Evolutionary conservation across 2,888 invertebrate species (phyloP), one percentile per base, ranked within the genome.

Genomic region (Pammene aurita): DNA sequence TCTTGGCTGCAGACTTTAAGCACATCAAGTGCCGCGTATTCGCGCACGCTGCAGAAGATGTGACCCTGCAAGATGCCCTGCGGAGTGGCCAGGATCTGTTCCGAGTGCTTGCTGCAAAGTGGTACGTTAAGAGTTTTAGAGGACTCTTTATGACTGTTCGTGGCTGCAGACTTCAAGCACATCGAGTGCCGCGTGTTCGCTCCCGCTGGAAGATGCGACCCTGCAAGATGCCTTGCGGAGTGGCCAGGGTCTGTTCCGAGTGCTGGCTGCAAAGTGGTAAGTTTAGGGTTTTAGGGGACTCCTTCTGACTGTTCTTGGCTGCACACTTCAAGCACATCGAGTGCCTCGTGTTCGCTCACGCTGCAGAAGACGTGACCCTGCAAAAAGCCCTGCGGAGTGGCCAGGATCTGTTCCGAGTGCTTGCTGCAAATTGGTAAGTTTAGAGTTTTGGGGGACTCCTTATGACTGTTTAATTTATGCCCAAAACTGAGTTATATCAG

Each of bases 311-410:
- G 26, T 81, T 93, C 67, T 69, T 93, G 72, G 88, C 89, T 50
- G 93, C 92, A 0, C 93, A 93, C 84, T 93, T 92, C 82, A 78
- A 79, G 74, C 93, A 93, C 77, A 84, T 92, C 71, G 93, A 93
- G 83, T 90, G 93, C 72, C 85, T 93, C 74, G 87, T 93, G 79
- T 86, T 92, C 75, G 93, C 93, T 70, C 85, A 84, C 76, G 80
- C 80, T 48, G 87, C 93, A 18, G 80, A 76, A 55, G 93, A 93
- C 79, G 48, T 57, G 11, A 70, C 56, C 5, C 82, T 93, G 64
- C 75, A 77, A 26, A 71, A 48, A 34, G 83, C 84, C 16, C 84
- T 93, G 52, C 66, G 70, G 0, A 66, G 72, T 5, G 72, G 73
- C 0, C 74, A 72, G 1, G 93, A 93, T 74, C 79, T 93, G 52